Evolutionary conservation across 2,797 vertebrate species (phyloP).

Genomic region (Mormyrus proboscirostris): DNA sequence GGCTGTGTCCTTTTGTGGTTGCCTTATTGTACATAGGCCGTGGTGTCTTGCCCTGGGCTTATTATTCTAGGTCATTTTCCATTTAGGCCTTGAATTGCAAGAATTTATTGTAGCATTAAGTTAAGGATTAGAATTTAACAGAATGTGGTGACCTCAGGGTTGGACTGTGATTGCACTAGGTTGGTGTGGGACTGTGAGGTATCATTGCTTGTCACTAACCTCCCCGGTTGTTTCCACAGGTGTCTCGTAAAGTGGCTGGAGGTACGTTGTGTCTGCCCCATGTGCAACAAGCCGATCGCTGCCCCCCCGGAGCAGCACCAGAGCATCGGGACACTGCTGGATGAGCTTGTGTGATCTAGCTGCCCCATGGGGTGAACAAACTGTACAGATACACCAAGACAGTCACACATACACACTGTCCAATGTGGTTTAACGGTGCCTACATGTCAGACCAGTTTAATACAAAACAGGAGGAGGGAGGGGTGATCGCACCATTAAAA

Average conservation of each 20-base stretch:
- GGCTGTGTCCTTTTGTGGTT: background rate
- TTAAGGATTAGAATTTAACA: background rate
- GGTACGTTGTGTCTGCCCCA: constrained; percentile 65
- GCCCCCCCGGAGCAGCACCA: constrained; percentile 67
- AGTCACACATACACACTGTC: constrained; percentile 11
- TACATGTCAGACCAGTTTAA: constrained; percentile 22
- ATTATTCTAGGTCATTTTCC: background rate
- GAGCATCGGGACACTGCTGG: constrained; percentile 72
- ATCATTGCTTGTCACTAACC: background rate
- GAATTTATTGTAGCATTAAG: background rate
- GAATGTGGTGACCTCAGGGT: background rate
- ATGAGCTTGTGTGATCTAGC: constrained; percentile 68
- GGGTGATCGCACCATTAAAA: constrained; percentile 50
- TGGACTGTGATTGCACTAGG: background rate
- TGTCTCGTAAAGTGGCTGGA: constrained; percentile 70
- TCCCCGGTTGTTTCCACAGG: constrained; percentile 45
- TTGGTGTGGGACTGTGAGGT: background rate
- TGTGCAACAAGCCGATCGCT: constrained; percentile 66
- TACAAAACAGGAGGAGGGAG: constrained; percentile 26
- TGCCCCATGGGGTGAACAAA: background rate
- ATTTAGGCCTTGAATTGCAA: background rate
- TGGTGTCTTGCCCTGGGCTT: background rate
- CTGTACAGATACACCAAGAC: constrained; percentile 21
- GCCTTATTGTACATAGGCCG: constrained; percentile 16
- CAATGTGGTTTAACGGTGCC: background rate